A percentile compares a stretch with the other conserved stretches of the same genome.
phyloP scores from a whole-genome alignment of 2,888 invertebrate genomes.

The Leistus spinibarbis region DNA sequence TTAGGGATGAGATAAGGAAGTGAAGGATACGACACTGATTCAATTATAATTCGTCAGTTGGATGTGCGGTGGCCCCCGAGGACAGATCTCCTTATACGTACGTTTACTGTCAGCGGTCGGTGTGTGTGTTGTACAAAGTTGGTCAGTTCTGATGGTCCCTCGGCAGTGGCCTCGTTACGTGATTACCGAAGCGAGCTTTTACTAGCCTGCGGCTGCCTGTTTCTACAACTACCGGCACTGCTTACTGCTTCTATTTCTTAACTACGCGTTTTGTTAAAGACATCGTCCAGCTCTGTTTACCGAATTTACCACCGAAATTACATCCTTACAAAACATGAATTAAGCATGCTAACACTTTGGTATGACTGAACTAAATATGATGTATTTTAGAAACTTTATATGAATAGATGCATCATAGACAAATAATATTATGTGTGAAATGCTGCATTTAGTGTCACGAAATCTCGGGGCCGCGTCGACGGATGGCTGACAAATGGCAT shows the following conservation, averaged over 20 bases:
- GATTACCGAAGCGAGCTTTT: background rate
- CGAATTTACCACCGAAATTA: too few relatives aligned
- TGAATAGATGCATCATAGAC: too few relatives aligned
- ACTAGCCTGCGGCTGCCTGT: background rate
- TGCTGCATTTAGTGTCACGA: too few relatives aligned
- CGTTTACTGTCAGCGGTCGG: background rate
- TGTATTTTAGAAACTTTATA: too few relatives aligned
- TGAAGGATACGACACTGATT: background rate
- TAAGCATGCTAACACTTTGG: too few relatives aligned
- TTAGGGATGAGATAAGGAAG: background rate
- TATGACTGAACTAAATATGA: too few relatives aligned
- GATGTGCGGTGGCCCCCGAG: background rate
- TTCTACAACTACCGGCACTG: background rate
- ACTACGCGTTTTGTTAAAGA: background rate
- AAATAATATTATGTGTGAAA: too few relatives aligned
- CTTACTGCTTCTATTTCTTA: background rate
- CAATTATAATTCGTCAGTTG: background rate
- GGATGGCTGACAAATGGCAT: slow-evolving; percentile 15
- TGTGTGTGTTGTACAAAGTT: background rate
- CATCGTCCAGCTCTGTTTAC: too few relatives aligned
- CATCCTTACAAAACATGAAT: too few relatives aligned
- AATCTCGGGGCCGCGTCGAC: background rate
- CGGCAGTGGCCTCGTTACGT: background rate
- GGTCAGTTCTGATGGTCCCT: background rate
- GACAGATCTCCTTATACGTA: background rate